Conservation (phyloP, 2,113 vertebrate species). For the Salvelinus namaycush region DNA sequence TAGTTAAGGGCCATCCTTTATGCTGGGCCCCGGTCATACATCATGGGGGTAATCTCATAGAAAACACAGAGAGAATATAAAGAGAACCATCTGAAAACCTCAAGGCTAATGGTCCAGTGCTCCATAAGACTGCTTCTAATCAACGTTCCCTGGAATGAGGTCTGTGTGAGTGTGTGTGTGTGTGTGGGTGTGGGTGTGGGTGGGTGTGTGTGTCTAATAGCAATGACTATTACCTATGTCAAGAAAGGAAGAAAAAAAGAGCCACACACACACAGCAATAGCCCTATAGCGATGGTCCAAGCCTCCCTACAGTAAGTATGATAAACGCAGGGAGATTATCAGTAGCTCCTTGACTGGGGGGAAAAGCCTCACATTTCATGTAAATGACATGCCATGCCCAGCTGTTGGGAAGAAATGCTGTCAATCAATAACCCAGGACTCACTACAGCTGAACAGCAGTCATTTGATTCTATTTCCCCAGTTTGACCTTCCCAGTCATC, state of each 20-base stretch:
- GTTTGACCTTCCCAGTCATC: constrained; percentile 50
- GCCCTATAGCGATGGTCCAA: background rate
- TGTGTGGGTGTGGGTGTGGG: background rate
- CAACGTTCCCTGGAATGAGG: background rate
- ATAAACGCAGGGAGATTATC: constrained; percentile 49
- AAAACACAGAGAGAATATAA: constrained; percentile 20
- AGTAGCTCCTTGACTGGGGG: constrained; percentile 27
- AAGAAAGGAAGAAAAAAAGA: too few relatives aligned
- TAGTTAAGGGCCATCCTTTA: constrained; percentile 43
- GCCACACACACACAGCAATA: background rate
- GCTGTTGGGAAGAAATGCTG: constrained; percentile 48
- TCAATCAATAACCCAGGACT: constrained; percentile 55
- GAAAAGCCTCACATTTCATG: constrained; percentile 42
- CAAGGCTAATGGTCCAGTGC: background rate
- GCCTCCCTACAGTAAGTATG: constrained; percentile 1
- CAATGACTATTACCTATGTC: too few relatives aligned
- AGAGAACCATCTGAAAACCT: constrained; percentile 21
- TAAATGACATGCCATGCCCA: constrained; percentile 38
- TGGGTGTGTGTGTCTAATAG: too few relatives aligned
- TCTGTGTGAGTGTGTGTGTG: background rate
- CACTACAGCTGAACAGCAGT: constrained; percentile 47
- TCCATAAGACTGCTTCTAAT: background rate
- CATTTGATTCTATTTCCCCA: constrained; percentile 47
- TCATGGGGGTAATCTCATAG: constrained; percentile 36
- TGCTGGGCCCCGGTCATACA: constrained; percentile 44